Conservation (phyloP, 2,888 invertebrate genomes). For the Iphiclides podalirius region DNA sequence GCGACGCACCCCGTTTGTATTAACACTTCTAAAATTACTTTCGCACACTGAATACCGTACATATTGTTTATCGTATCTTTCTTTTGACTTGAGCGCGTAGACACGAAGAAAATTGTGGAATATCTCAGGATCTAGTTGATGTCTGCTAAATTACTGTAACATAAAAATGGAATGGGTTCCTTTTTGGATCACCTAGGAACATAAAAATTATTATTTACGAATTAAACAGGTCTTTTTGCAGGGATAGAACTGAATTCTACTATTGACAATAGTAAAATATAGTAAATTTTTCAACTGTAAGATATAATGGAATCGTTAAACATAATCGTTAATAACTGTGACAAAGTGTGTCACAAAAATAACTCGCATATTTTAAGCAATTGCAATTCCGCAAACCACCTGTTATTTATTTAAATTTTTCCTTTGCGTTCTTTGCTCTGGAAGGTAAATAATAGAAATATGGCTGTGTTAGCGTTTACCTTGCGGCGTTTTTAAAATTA, state of each 20-base stretch:
- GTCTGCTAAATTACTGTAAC: constrained; percentile 7
- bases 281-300: too few species aligned
- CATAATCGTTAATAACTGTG: too few species aligned
- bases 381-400: constrained; percentile 39
- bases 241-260: too few species aligned
- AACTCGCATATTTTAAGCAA: constrained; percentile 29
- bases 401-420: constrained; percentile 47
- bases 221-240: too few species aligned
- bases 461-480: constrained; percentile 38
- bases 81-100: constrained; percentile 25
- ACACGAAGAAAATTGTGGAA: constrained; percentile 17
- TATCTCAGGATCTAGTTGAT: constrained; percentile 16
- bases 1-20: constrained; percentile 49
- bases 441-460: constrained; percentile 32
- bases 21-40: constrained; percentile 71
- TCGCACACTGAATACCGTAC: constrained; percentile 50
- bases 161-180: not conserved
- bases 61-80: constrained; percentile 32
- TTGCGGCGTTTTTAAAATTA: constrained; percentile 37
- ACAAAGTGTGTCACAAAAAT: not conserved
- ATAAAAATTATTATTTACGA: too few species aligned
- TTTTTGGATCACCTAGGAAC: not conserved
- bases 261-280: too few species aligned
- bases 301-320: too few species aligned
- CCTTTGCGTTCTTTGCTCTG: constrained; percentile 32